Evolutionary conservation across 2,113 vertebrate genomes (phyloP).

Genomic region (Alexandromys fortis): DNA sequence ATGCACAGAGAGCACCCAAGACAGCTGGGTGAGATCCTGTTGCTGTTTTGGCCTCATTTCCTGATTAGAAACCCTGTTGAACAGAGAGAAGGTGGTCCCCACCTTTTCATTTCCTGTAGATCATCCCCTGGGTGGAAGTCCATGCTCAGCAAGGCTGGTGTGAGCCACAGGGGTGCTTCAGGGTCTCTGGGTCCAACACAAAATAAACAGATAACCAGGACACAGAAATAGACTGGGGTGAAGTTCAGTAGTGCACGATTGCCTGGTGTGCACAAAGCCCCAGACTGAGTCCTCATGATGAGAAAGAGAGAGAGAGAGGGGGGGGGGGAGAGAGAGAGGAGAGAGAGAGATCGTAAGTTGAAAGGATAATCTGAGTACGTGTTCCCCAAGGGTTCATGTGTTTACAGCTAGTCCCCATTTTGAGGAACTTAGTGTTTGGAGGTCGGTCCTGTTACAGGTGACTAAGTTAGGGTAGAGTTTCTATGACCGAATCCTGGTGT

Average conservation of each 20-base stretch:
- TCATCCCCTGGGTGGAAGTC: background rate
- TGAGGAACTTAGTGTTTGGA: background rate
- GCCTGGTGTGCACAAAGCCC: background rate
- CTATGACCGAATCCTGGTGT: background rate
- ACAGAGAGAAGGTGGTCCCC: background rate
- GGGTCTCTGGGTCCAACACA: background rate
- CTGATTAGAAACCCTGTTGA: background rate
- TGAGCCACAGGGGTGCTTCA: background rate
- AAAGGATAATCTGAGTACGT: background rate
- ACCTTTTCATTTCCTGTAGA: no score
- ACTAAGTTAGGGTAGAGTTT: background rate
- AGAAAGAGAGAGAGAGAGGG: background rate
- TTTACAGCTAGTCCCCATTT: background rate
- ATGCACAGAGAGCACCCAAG: fast-evolving
- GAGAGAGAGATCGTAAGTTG: background rate
- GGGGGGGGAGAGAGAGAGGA: background rate
- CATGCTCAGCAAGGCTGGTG: background rate
- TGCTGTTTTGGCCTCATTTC: background rate
- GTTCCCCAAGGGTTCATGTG: background rate
- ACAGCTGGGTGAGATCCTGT: fast-evolving
- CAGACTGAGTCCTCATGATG: no score
- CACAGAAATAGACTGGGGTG: background rate
- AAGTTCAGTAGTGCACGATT: background rate
- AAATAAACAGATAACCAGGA: background rate
- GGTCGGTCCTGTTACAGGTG: no score